Evolutionary conservation across 2,888 invertebrate species (phyloP).

Genomic region (Lycocerus yunnanus): DNA sequence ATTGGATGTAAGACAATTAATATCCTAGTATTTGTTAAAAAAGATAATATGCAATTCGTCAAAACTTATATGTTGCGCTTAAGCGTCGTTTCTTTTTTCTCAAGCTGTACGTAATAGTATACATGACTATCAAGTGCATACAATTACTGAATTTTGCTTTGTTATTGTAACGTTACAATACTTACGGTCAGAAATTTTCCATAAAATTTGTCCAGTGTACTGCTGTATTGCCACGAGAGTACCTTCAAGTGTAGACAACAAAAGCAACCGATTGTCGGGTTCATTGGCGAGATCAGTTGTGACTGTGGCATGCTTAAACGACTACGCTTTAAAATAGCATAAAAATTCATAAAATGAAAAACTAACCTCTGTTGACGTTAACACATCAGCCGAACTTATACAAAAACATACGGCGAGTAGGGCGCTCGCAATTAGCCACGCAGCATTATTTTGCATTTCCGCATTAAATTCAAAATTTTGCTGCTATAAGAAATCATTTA

Average conservation of each 20-base stretch:
- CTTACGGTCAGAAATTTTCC: slow-evolving; percentile 90
- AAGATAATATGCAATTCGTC: too few species aligned
- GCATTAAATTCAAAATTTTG: background rate
- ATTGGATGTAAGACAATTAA: too few species aligned
- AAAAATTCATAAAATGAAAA: background rate
- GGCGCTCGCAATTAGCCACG: slow-evolving; percentile 13
- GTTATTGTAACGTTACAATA: slow-evolving; percentile 11
- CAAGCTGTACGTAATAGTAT: too few species aligned
- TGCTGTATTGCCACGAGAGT: slow-evolving; percentile 89
- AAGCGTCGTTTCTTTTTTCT: too few species aligned
- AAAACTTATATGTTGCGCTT: too few species aligned
- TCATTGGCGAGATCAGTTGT: slow-evolving; percentile 70
- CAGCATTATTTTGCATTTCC: slow-evolving; percentile 15
- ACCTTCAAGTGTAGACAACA: slow-evolving; percentile 93
- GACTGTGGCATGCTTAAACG: background rate
- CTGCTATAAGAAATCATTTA: slow-evolving; percentile 13
- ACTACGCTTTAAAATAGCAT: background rate
- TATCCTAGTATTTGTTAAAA: too few species aligned
- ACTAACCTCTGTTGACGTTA: slow-evolving; percentile 21
- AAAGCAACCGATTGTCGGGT: slow-evolving; percentile 72
- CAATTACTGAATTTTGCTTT: background rate
- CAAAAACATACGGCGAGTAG: slow-evolving; percentile 11
- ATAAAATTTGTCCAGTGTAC: slow-evolving; percentile 80
- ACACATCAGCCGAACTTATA: slow-evolving; percentile 1
- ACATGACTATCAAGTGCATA: background rate